Conservation (phyloP, 64 coral and sea anemone genomes). For the Porites australiensis region DNA sequence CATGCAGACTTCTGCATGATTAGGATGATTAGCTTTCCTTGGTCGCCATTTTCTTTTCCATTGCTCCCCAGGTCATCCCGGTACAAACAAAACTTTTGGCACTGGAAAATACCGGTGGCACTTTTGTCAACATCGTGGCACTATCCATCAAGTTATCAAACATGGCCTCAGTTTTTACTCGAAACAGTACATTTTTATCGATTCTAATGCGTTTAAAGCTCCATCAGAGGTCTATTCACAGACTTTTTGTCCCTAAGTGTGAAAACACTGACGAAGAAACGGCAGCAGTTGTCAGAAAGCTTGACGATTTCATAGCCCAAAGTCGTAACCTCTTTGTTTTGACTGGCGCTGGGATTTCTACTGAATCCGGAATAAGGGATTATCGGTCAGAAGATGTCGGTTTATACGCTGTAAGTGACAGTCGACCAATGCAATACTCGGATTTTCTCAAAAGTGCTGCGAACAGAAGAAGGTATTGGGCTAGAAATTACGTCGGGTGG, state of each 20-base stretch:
- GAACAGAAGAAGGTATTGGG: conserved; percentile 94
- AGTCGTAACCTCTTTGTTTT: conserved; percentile 83
- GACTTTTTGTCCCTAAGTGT: conserved; percentile 77
- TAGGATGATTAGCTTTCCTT: too few species aligned
- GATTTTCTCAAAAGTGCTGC: conserved; percentile 79
- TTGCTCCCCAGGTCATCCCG: too few species aligned
- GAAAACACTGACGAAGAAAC: conserved; percentile 57
- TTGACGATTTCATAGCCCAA: conserved; percentile 75
- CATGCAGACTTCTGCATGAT: too few species aligned
- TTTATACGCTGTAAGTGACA: conserved; percentile 77
- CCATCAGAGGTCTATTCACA: conserved; percentile 12
- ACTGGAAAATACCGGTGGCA: too few species aligned
- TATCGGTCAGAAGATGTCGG: conserved; percentile 95
- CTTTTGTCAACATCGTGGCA: too few species aligned
- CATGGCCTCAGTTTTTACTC: not conserved
- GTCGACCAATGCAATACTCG: conserved; percentile 83
- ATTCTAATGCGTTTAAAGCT: not conserved
- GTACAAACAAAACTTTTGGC: too few species aligned
- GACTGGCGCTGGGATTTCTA: conserved; percentile 94
- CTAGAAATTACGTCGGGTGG: conserved; percentile 97
- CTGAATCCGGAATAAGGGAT: conserved; percentile 97
- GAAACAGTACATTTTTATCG: not conserved
- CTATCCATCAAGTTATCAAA: too few species aligned
- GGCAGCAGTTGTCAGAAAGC: conserved; percentile 33
- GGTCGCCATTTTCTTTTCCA: too few species aligned